phyloP scores from a whole-genome alignment of 2,113 vertebrate genomes.

The Pyrgilauda ruficollis region DNA sequence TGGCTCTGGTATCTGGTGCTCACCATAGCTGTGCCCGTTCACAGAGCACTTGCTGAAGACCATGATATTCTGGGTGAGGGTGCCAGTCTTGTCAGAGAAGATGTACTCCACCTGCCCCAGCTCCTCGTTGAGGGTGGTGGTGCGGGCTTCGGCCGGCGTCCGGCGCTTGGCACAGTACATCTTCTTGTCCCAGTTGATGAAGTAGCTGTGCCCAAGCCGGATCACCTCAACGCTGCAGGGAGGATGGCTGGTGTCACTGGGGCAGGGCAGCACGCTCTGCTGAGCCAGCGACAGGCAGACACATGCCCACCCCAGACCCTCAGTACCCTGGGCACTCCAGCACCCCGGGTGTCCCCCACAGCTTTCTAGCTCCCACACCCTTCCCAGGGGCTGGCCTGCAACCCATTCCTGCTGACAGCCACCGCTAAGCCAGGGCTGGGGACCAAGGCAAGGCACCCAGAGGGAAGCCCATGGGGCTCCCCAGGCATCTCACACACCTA shows the following conservation, averaged over 20 bases:
- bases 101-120: constrained; percentile 95
- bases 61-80: constrained; percentile 96
- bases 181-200: constrained; percentile 94
- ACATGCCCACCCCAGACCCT: neutral
- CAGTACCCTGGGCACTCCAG: neutral
- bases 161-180: constrained; percentile 86
- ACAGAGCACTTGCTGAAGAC: constrained; percentile 93
- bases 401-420: neutral
- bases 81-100: constrained; percentile 93
- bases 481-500: neutral
- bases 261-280: neutral
- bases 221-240: constrained; percentile 89
- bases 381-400: neutral
- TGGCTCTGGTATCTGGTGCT: rapidly evolving
- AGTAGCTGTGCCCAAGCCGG: constrained; percentile 92
- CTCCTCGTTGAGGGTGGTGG: constrained; percentile 91
- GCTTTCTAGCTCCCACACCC: neutral
- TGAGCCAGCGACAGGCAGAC: neutral
- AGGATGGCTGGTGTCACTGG: neutral
- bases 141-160: constrained; percentile 85
- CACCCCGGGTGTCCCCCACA: neutral
- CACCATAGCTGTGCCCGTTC: constrained; percentile 84
- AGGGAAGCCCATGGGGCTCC: neutral
- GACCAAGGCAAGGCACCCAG: neutral
- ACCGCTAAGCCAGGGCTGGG: neutral